Conservation (phyloP, 2,113 vertebrate genomes). For the Taurulus bubalis region DNA sequence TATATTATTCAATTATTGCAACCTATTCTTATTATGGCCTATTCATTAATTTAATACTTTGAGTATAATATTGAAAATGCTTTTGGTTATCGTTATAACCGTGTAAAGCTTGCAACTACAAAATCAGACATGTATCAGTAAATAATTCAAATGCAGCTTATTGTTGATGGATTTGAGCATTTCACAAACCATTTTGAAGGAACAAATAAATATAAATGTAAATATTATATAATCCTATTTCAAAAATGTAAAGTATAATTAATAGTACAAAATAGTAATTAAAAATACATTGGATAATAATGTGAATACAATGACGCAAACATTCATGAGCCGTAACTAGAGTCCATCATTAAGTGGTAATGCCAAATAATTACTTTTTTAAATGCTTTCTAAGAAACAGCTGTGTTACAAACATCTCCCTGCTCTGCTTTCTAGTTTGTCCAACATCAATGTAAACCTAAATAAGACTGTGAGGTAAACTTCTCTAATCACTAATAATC, state of each 20-base stretch:
- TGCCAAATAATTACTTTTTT: not conserved
- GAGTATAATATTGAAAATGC: not conserved
- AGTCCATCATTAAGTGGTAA: not conserved
- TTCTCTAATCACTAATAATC: not conserved
- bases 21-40: not conserved
- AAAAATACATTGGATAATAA: not conserved
- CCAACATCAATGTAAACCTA: not conserved
- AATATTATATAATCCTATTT: too few species aligned
- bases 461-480: not conserved
- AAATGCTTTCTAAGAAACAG: constrained; percentile 25
- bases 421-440: not conserved
- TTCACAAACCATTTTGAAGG: not conserved
- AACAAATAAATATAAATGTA: not conserved
- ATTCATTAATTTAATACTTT: not conserved
- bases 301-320: not conserved
- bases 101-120: not conserved
- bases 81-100: not conserved
- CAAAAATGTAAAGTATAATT: not conserved
- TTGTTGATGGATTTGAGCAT: not conserved
- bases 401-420: not conserved
- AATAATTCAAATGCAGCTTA: not conserved
- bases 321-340: not conserved
- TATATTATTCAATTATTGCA: not conserved
- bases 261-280: not conserved
- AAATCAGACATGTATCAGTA: not conserved